A percentile compares a stretch with the other conserved stretches of the same genome.
Evolutionary conservation across 2,797 vertebrate species (phyloP).

Genomic region (Tiaroga cobitis): DNA sequence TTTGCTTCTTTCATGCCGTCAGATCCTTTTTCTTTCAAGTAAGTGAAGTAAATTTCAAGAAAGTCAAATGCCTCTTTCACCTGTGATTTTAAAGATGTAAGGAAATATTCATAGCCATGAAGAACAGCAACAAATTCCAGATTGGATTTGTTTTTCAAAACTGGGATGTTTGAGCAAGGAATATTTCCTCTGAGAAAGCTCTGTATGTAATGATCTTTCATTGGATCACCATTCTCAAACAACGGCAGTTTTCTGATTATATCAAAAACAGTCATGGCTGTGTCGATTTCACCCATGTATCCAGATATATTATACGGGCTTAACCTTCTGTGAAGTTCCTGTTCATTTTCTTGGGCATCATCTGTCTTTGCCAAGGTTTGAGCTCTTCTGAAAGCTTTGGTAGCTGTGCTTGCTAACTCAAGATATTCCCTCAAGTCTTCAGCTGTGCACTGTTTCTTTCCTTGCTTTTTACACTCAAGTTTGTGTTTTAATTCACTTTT

Average conservation of each 20-base stretch:
- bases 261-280: not conserved
- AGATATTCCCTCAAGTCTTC: not conserved
- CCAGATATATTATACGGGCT: slow-evolving; percentile 15
- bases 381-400: not conserved
- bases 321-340: not conserved
- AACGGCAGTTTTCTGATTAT: not conserved
- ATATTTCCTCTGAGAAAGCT: not conserved
- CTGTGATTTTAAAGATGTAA: not conserved
- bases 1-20: not conserved
- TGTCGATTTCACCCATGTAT: slow-evolving; percentile 9
- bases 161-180: rapidly evolving
- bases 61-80: not conserved
- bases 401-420: not conserved
- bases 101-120: not conserved
- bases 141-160: not conserved
- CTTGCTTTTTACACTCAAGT: not conserved
- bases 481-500: slow-evolving; percentile 12
- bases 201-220: slow-evolving; percentile 8
- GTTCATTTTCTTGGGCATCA: not conserved
- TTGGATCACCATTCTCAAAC: not conserved
- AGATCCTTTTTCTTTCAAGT: not conserved
- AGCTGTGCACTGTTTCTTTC: not conserved
- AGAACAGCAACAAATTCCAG: not conserved
- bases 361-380: slow-evolving; percentile 5
- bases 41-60: slow-evolving; percentile 1